Evolutionary conservation across 2,113 vertebrate species (phyloP), one percentile per base, ranked within the genome.

Genomic region (Nannobrachium achirus): DNA sequence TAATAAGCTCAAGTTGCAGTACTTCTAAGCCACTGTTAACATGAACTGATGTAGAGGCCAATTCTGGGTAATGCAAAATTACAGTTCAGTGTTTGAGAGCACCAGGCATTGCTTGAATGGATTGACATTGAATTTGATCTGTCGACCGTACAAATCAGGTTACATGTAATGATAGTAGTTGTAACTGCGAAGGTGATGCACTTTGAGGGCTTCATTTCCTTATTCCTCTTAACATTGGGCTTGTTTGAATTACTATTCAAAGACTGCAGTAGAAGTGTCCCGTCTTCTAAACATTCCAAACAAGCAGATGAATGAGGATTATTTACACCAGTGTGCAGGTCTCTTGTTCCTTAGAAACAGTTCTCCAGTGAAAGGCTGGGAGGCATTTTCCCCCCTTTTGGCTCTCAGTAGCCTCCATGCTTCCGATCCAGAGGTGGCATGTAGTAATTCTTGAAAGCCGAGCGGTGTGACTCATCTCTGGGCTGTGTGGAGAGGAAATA

Each of bases 391-490:
- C n/a, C n/a, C n/a, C n/a, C n/a, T 9, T 68, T 69, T 53, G 71
- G 46, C 61, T 56, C 65, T 95, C 91, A 95, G 87, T 41, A 90
- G 10, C 82, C 80, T 44, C 90, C 83, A 6, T 84, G 88, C 80
- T 85, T 92, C 81, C 85, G 74, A 5, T 91, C 90, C 66, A 89
- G 52, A 9, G 92, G 76, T 52, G 95, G 93, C 84, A 95, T 91
- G 80, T 73, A 90, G 84, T 57, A 92, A 57, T 66, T 88, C 76
- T 92, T 92, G 42, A 83, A 78, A 75, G 53, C 65, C 10, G 84
- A 69, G 10, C 81, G 86, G 46, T 77, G 64, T 55, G 89, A 82
- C 79, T 92, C 91, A 15, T 93, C 80, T 44, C 86, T 92, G 76
- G 91, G 88, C 95, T 96, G 93, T 69, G 73, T 65, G 78, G 77